Base-by-base conservation (phyloP, 2,888 invertebrate genomes). In the Parapristionchus giblindavisi region DNA sequence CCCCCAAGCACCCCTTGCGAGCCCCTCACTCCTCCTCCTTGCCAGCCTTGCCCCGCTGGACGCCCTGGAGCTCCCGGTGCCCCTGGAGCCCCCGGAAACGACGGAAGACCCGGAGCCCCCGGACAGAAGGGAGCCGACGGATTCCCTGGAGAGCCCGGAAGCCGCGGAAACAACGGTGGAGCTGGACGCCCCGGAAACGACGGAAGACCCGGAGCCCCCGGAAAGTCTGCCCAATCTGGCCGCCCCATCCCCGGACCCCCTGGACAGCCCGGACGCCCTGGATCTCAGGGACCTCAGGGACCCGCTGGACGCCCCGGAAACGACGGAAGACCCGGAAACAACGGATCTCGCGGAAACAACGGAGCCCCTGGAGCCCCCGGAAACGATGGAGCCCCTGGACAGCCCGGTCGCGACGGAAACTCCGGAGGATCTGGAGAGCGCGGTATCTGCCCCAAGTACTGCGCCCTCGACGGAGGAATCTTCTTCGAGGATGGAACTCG, bases 291-390 rank as follows among this genome's bases (percentile, higher is more conserved):
- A 70, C 54, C 34, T 29, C 34, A 17, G 0, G 78, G 79, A 38
- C 76, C 74, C 79, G 92, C 92, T 88, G 93, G 94, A 93, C 90
- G 60, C 24, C 75, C 66, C 63, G 80, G 78, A 40, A 68, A 75
- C 56, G 73, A 60, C 52, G 76, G 76, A 3, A 48, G 51, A 43
- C 73, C 73, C 51, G 73, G 73, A 38, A n/a, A 60, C 24, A 73
- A 73, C 60, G 73, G 73, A 58, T 8, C 72, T 38, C 66, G 77
- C 36, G 81, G 81, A 78, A 75, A 75, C 66, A 66, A 71, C 40
- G 81, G 81, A 77, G 68, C 75, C 14, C 72, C 68, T n/a, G 79
- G 76, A 72, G 76, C 76, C 29, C 76, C 77, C 66, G 79, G 80
- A 78, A 66, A 76, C 36, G 70, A 70, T 36, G 70, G 70, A 71